phyloP scores from a whole-genome alignment of 2,113 vertebrate species.

The Panthera tigris region DNA sequence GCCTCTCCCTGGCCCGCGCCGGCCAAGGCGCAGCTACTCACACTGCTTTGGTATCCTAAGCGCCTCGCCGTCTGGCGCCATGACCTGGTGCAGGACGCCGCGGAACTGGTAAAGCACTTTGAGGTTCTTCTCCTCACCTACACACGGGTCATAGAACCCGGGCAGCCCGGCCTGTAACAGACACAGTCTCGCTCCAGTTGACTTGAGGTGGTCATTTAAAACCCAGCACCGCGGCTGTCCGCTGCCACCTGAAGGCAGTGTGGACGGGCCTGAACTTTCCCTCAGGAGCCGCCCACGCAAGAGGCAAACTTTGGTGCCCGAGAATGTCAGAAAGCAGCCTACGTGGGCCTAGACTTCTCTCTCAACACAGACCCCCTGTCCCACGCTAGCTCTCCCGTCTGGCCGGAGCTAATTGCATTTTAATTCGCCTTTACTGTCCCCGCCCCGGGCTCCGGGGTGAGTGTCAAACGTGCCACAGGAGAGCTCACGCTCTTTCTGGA shows the following conservation, averaged over 20 bases:
- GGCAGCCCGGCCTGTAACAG: conserved; percentile 93
- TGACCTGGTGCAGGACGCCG: conserved; percentile 97
- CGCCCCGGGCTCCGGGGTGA: not conserved
- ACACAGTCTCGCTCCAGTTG: not conserved
- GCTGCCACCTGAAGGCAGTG: fast-evolving
- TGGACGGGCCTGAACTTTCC: not conserved
- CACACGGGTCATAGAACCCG: conserved; percentile 97
- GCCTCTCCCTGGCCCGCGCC: not conserved
- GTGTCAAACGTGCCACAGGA: fast-evolving
- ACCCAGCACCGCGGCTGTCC: fast-evolving
- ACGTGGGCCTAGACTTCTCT: not conserved
- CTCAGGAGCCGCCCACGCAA: fast-evolving
- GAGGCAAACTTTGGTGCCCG: fast-evolving
- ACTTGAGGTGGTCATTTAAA: fast-evolving
- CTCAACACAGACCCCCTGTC: not conserved
- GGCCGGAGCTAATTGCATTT: not conserved
- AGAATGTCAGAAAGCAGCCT: not conserved
- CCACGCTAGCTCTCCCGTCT: fast-evolving
- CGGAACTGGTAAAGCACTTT: conserved; percentile 99
- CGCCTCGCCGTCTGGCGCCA: conserved; percentile 92
- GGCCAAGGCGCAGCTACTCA: conserved; percentile 81
- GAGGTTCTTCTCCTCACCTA: conserved; percentile 97
- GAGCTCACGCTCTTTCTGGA: not conserved
- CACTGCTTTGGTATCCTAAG: conserved; percentile 99
- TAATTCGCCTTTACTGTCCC: fast-evolving